Evolutionary conservation across 2,797 vertebrate species (phyloP).

Genomic region (Mus caroli): DNA sequence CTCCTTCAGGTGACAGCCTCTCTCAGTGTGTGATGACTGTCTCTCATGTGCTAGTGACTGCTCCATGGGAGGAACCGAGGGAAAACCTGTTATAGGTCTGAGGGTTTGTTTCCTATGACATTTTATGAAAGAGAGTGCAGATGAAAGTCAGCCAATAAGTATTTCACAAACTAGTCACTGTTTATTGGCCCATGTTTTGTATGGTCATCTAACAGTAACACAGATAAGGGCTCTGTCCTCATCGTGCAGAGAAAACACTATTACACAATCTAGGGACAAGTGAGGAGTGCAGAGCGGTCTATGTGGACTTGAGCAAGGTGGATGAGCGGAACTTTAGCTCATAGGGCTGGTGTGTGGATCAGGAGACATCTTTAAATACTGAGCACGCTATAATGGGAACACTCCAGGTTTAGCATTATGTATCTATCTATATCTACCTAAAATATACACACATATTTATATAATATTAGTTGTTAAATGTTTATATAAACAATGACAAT

Average conservation of each 20-base stretch:
- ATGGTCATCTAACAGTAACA: neutral
- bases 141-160: constrained; percentile 7
- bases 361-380: neutral
- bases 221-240: constrained; percentile 56
- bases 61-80: neutral
- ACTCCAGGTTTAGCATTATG: neutral
- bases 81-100: neutral
- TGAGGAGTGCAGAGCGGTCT: neutral
- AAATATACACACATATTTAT: neutral
- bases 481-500: constrained; percentile 42
- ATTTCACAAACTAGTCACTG: neutral
- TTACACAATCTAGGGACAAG: neutral
- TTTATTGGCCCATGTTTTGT: neutral
- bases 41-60: neutral
- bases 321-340: neutral
- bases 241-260: constrained; percentile 14
- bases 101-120: neutral
- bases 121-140: constrained; percentile 20
- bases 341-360: neutral
- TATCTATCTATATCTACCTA: neutral
- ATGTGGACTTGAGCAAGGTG: neutral
- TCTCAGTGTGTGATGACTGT: no score
- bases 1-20: neutral
- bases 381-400: neutral
- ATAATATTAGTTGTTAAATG: neutral